Percentiles rank a stretch among this genome's conserved stretches.
Conservation (phyloP, 2,797 vertebrate genomes). For the Acridotheres tristis region DNA sequence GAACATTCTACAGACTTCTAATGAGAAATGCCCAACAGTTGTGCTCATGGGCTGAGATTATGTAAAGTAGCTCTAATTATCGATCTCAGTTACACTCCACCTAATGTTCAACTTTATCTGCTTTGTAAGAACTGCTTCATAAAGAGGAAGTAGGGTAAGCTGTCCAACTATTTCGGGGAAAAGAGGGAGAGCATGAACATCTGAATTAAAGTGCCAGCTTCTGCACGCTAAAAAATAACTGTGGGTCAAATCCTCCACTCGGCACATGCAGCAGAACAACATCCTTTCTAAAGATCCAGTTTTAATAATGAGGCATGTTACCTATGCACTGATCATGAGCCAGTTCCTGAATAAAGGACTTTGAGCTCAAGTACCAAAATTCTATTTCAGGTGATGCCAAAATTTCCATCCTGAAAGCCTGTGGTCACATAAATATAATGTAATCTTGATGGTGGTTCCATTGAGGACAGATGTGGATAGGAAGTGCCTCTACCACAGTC, state of each 20-base stretch:
- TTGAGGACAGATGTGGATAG: background rate
- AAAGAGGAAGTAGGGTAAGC: background rate
- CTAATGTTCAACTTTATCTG: background rate
- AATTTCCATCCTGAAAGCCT: background rate
- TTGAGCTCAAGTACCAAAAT: background rate
- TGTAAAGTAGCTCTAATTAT: constrained; percentile 16
- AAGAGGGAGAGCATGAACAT: background rate
- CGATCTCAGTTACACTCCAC: background rate
- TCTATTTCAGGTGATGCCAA: background rate
- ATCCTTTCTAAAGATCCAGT: background rate
- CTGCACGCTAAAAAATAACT: background rate
- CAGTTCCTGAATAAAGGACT: background rate
- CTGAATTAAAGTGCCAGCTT: background rate
- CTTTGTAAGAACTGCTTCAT: background rate
- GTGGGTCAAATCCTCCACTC: background rate
- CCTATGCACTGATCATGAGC: background rate
- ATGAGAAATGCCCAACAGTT: background rate
- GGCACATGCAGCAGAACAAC: background rate
- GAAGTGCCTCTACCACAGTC: background rate
- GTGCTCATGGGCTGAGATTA: background rate
- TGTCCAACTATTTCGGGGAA: background rate
- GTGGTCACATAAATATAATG: background rate
- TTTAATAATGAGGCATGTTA: background rate
- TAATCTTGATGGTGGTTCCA: background rate
- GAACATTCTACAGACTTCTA: background rate